Evolutionary conservation across 2,888 invertebrate genomes (phyloP).

Genomic region (Netelia melanura): DNA sequence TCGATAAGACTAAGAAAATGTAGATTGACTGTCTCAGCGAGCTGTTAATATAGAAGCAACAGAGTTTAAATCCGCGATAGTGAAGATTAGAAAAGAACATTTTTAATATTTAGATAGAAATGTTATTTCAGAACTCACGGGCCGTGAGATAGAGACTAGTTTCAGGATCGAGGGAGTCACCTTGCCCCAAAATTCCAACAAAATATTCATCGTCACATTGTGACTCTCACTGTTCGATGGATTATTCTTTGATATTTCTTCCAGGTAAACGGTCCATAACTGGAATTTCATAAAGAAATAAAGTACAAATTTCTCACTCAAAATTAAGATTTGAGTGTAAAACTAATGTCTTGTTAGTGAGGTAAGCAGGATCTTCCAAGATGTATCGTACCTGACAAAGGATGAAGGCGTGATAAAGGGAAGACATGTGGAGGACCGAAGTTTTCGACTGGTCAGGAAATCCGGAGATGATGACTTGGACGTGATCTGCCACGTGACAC

Average conservation of each 20-base stretch:
- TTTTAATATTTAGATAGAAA: neutral
- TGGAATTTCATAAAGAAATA: slow-evolving; percentile 75
- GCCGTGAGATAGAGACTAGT: slow-evolving; percentile 95
- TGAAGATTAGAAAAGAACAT: neutral
- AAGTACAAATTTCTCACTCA: neutral
- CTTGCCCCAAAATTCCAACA: slow-evolving; percentile 99
- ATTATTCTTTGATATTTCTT: slow-evolving; percentile 91
- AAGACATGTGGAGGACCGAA: slow-evolving; percentile 97
- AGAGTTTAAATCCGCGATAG: neutral
- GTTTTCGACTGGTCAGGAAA: slow-evolving; percentile 98
- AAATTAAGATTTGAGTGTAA: slow-evolving; percentile 2
- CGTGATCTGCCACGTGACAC: slow-evolving; percentile 98
- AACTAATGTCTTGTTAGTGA: too few relatives aligned
- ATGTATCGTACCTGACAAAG: slow-evolving; percentile 92
- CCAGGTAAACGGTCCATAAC: slow-evolving; percentile 99
- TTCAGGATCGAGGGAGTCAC: slow-evolving; percentile 98
- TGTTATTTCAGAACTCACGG: slow-evolving; percentile 87
- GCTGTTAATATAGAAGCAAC: slow-evolving; percentile 85
- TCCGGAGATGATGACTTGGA: slow-evolving; percentile 98
- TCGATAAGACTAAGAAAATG: slow-evolving; percentile 98
- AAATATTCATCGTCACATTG: slow-evolving; percentile 91
- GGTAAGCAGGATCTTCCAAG: slow-evolving; percentile 14
- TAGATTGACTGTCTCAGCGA: slow-evolving; percentile 98
- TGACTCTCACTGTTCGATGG: slow-evolving; percentile 90
- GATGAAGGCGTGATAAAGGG: slow-evolving; percentile 98